Evolutionary conservation across 2,113 vertebrate genomes (phyloP).

Genomic region (Perca schrenkii): DNA sequence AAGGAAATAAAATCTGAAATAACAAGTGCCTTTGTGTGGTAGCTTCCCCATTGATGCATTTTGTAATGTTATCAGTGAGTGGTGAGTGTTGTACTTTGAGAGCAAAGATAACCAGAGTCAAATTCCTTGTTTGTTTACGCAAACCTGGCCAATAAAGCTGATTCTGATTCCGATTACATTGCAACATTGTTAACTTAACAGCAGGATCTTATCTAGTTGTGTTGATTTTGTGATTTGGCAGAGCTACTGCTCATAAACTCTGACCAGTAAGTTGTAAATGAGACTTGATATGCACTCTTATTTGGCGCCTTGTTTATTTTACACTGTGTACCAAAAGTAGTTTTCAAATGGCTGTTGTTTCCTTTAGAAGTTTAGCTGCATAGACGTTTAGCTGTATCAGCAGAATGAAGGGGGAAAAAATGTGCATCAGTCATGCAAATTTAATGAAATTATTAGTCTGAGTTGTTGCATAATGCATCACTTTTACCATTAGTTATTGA

Average conservation of each 20-base stretch:
- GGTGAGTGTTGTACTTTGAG: too few relatives aligned
- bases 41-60: neutral
- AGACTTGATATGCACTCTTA: neutral
- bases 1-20: conserved; percentile 63
- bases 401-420: neutral
- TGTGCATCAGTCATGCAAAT: conserved; percentile 1
- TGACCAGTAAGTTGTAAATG: neutral
- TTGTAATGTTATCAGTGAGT: neutral
- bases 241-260: neutral
- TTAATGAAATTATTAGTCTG: neutral
- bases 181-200: neutral
- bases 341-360: neutral
- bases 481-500: neutral
- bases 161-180: neutral
- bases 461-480: conserved; percentile 15
- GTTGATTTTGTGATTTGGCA: conserved; percentile 6
- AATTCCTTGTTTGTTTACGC: too few relatives aligned
- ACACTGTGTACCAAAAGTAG: neutral
- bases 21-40: neutral
- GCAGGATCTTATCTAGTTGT: neutral
- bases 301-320: neutral
- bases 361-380: neutral
- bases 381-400: neutral
- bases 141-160: too few relatives aligned
- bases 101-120: too few relatives aligned